phyloP scores from a whole-genome alignment of 2,113 vertebrate species.

The Candoia aspera region DNA sequence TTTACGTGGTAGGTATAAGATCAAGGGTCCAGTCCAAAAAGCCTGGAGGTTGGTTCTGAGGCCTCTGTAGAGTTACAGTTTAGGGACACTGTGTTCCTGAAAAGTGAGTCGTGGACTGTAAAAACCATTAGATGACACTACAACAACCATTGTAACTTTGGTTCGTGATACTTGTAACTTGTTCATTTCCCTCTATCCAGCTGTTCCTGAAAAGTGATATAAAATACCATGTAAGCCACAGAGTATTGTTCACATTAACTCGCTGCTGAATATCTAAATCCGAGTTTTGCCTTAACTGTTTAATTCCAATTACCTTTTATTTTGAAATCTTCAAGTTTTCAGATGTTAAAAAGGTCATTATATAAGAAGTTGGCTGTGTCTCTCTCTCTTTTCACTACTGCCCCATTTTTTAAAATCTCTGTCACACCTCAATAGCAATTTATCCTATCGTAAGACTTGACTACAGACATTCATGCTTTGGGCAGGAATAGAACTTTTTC shows the following conservation, averaged over 20 bases:
- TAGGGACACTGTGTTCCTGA: neutral
- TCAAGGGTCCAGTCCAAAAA: neutral
- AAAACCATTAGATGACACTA: neutral
- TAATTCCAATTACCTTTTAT: neutral
- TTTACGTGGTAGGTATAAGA: neutral
- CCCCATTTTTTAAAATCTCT: neutral
- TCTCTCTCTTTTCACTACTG: neutral
- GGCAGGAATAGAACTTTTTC: neutral
- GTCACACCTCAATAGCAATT: no score
- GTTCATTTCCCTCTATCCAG: neutral
- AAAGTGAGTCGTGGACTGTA: neutral
- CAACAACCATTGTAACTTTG: neutral
- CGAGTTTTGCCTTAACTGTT: neutral
- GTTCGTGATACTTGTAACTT: neutral
- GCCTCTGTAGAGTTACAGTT: neutral
- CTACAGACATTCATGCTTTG: neutral
- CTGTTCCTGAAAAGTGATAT: no score
- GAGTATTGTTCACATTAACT: neutral
- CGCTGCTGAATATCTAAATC: neutral
- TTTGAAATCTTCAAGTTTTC: neutral
- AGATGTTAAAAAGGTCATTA: neutral
- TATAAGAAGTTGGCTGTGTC: neutral
- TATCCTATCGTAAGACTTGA: neutral
- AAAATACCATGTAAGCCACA: neutral
- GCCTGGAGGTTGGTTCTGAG: neutral